These are phyloP conservation scores for Riptortus pedestris DNA, from an alignment of 1,140 invertebrate genomes.

Conservation along the genomic window DNA sequence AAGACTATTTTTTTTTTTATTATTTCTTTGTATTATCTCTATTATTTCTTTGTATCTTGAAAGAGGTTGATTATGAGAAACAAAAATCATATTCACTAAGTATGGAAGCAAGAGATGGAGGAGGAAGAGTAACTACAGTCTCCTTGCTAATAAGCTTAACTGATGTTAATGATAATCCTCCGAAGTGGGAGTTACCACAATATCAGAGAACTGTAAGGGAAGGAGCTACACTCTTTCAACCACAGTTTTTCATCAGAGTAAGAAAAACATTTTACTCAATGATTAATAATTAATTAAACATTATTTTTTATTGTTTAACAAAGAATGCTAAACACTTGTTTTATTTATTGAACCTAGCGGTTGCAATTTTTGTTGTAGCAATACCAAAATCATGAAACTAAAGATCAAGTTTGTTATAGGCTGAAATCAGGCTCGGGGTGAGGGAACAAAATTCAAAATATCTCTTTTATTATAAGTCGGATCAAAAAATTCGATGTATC, in stretches of 20 bases:
- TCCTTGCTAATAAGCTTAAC: slow-evolving; percentile 58
- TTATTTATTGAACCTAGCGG: too few relatives aligned
- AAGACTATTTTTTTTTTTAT: too few relatives aligned
- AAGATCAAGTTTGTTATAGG: too few relatives aligned
- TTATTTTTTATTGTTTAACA: too few relatives aligned
- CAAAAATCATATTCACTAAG: slow-evolving; percentile 68
- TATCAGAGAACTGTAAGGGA: slow-evolving; percentile 65
- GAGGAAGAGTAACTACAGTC: slow-evolving; percentile 53
- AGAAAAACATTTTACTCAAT: slow-evolving; percentile 8
- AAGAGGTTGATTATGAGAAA: slow-evolving; percentile 56
- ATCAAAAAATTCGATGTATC: too few relatives aligned
- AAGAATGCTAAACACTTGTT: background rate
- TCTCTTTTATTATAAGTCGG: too few relatives aligned
- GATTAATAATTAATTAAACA: background rate
- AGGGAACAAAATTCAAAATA: too few relatives aligned
- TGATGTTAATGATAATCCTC: slow-evolving; percentile 76
- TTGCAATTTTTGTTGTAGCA: too few relatives aligned
- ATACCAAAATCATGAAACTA: too few relatives aligned
- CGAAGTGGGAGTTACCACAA: slow-evolving; percentile 57
- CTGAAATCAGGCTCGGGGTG: too few relatives aligned
- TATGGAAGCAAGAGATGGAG: slow-evolving; percentile 64
- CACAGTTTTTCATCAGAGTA: slow-evolving; percentile 56
- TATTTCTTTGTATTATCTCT: too few relatives aligned
- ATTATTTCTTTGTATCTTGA: too few relatives aligned
- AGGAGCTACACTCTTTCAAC: slow-evolving; percentile 57